Percentiles rank a stretch among this genome's conserved stretches.
phyloP scores from a whole-genome alignment of 23 tunicate genomes.

The Pegea sp. region DNA sequence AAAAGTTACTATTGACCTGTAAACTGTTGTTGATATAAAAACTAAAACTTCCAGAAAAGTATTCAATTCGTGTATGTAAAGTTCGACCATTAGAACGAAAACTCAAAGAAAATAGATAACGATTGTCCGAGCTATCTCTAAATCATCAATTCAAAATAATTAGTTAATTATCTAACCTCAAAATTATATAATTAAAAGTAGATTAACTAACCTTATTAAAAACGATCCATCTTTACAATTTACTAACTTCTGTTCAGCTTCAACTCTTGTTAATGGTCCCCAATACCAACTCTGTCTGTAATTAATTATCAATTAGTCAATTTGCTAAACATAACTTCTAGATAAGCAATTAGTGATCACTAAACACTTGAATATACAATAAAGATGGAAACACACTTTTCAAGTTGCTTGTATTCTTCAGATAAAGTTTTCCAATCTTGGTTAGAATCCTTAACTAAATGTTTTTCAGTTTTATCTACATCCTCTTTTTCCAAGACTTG shows the following conservation, averaged over 20 bases:
- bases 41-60: slow-evolving; percentile 57
- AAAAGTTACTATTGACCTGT: slow-evolving; percentile 10
- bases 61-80: slow-evolving; percentile 67
- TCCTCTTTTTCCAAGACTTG: too few relatives aligned
- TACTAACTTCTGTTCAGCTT: slow-evolving; percentile 53
- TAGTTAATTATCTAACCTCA: slow-evolving; percentile 32
- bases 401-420: too few relatives aligned
- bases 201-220: too few relatives aligned
- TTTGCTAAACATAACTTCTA: too few relatives aligned
- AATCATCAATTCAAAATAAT: neutral
- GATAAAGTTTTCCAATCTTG: too few relatives aligned
- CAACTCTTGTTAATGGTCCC: slow-evolving; percentile 57
- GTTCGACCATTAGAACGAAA: slow-evolving; percentile 65
- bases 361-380: too few relatives aligned
- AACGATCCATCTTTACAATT: slow-evolving; percentile 52
- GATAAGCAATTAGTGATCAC: too few relatives aligned
- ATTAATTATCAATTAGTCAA: too few relatives aligned
- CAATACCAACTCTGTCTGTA: slow-evolving; percentile 89
- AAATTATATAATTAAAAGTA: too few relatives aligned
- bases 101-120: slow-evolving; percentile 63
- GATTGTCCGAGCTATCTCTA: slow-evolving; percentile 76
- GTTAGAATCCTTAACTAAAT: too few relatives aligned
- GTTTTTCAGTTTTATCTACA: too few relatives aligned
- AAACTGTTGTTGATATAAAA: slow-evolving; percentile 29
- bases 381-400: too few relatives aligned